Conservation (phyloP, 53 echinoderm and acorn worm genomes). For the Henricia sp. region DNA sequence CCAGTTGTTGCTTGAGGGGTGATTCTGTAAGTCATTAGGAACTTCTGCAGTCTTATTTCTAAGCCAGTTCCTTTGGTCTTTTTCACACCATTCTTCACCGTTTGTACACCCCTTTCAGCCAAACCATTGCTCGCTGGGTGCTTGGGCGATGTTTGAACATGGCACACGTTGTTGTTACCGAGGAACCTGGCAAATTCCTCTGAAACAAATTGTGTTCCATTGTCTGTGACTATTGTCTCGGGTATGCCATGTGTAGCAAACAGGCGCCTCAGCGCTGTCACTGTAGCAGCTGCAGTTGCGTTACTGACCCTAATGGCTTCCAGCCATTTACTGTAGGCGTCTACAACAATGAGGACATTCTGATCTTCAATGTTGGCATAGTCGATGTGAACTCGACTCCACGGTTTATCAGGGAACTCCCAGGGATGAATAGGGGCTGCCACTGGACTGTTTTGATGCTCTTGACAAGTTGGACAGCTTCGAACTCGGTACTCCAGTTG, state of each 20-base stretch:
- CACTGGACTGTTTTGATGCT: slow-evolving; percentile 44
- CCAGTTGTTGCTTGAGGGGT: no score
- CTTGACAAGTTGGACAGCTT: slow-evolving; percentile 39
- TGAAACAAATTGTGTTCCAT: slow-evolving; percentile 40
- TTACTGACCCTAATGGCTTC: slow-evolving; percentile 19
- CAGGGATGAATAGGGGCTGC: slow-evolving; percentile 56
- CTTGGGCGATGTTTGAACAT: slow-evolving; percentile 53
- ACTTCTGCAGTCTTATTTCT: no score
- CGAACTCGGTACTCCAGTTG: slow-evolving; percentile 39
- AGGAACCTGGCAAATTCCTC: slow-evolving; percentile 30
- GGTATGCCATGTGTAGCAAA: no score
- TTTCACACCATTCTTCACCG: slow-evolving; percentile 53
- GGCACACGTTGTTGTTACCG: slow-evolving; percentile 16
- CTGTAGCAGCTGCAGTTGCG: slow-evolving; percentile 51
- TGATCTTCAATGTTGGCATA: slow-evolving; percentile 31
- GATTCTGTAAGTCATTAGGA: no score
- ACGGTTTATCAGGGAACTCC: slow-evolving; percentile 65
- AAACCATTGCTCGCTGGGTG: slow-evolving; percentile 61
- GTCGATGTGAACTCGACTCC: slow-evolving; percentile 37
- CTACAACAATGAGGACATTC: slow-evolving; percentile 15
- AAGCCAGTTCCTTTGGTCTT: no score
- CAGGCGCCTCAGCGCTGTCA: slow-evolving; percentile 33
- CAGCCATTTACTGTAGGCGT: slow-evolving; percentile 58
- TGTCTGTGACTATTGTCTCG: no score
- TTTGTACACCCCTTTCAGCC: slow-evolving; percentile 55